Evolutionary conservation across 1,140 invertebrate species (phyloP).

Genomic region (Batillaria attramentaria): DNA sequence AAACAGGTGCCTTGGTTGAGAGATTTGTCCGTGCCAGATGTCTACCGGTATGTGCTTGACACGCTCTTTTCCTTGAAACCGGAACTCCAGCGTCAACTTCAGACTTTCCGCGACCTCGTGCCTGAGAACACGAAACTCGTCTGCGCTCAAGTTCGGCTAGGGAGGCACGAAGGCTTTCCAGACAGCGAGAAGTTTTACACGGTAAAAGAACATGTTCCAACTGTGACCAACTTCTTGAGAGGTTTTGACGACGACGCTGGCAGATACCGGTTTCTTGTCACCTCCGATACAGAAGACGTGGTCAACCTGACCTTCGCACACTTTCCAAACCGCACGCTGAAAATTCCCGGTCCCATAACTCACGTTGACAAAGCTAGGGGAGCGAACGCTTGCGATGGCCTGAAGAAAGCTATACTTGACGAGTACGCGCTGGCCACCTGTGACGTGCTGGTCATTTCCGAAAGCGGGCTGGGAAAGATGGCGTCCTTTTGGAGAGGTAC

Average conservation of each 20-base stretch:
- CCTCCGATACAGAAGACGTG: constrained; percentile 39
- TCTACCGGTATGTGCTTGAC: constrained; percentile 4
- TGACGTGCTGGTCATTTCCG: constrained; percentile 37
- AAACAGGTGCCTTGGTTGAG: background rate
- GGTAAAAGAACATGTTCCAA: constrained; percentile 3
- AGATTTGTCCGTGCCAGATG: background rate
- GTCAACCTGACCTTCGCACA: background rate
- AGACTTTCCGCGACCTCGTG: background rate
- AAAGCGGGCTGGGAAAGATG: constrained; percentile 36
- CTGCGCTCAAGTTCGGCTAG: constrained; percentile 45
- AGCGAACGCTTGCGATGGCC: constrained; percentile 22
- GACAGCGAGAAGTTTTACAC: constrained; percentile 17
- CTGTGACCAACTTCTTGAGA: constrained; percentile 30
- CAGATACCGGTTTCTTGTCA: constrained; percentile 39
- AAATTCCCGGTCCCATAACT: constrained; percentile 34
- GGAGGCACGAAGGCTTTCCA: constrained; percentile 30
- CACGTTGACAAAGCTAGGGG: constrained; percentile 35
- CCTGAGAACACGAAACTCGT: constrained; percentile 19
- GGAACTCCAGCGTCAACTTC: background rate
- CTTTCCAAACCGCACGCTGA: constrained; percentile 26
- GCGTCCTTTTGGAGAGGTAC: constrained; percentile 30
- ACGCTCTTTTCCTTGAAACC: constrained; percentile 3
- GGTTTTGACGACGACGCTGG: constrained; percentile 9
- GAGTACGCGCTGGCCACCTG: constrained; percentile 32
- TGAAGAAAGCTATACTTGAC: constrained; percentile 38